Evolutionary conservation across 2,113 vertebrate species (phyloP), one percentile per base, ranked within the genome.

Genomic region (Phoxinus phoxinus): DNA sequence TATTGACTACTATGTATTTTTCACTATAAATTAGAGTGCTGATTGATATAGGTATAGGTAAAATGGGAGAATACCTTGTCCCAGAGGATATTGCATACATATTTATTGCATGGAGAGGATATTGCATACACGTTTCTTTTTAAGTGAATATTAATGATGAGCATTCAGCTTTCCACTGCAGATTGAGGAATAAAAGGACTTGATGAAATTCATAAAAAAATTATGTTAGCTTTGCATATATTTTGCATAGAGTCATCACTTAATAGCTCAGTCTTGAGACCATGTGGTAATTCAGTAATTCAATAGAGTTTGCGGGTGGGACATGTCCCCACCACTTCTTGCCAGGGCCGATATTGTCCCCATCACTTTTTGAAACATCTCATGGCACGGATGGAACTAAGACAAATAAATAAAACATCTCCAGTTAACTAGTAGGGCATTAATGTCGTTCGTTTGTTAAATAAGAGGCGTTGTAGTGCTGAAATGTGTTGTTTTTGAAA

Each of bases 131-230:
- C 7, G 51, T n/a, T 81, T 53, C 21, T 48, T 30, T 58, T 73
- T 9, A 32, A 30, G 23, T 63, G 21, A 51, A 46, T 88, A 41
- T 58, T 48, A 84, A 84, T 77, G 48, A 41, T 41, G 7, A 41
- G 8, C 32, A 5, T 44, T 56, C 84, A 83, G 48, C 74, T 79
- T 83, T 83, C 83, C 63, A 77, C 74, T 79, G 25, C 65, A 19
- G 6, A 27, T 21, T 46, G 44, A 72, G 65, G 25, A 83, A 72
- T 78, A 30, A 51, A 27, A 25, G 1, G 27, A 41, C 12, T 53
- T 23, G 23, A 65, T 23, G 13, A 75, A 67, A 5, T 23, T 6
- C 9, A 63, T 84, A 23, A 71, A 32, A 41, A 69, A 48, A 79
- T 13, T 30, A 65, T 15, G 19, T 51, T 3, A 58, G 27, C 25